Conservation (phyloP, 2,888 invertebrate genomes). For the Beris chalybata region DNA sequence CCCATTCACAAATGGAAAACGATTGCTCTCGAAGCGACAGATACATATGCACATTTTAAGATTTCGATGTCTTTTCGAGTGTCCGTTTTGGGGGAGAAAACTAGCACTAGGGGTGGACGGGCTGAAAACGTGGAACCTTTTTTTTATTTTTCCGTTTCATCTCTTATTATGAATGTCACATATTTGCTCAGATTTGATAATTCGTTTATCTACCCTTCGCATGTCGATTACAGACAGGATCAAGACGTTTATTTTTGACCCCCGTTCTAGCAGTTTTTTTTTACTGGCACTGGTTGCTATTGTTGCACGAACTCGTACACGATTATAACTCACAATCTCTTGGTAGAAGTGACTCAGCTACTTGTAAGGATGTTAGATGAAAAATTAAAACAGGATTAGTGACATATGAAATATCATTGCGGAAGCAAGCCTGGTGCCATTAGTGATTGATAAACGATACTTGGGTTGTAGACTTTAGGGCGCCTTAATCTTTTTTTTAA, state of each 20-base stretch:
- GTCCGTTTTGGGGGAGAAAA: not conserved
- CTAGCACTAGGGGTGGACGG: constrained; percentile 7
- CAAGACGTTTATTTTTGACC: constrained; percentile 39
- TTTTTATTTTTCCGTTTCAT: not conserved
- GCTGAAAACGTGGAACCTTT: not conserved
- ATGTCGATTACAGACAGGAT: constrained; percentile 39
- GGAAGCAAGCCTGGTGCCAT: constrained; percentile 23
- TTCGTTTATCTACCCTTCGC: constrained; percentile 39
- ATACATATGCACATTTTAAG: constrained; percentile 34
- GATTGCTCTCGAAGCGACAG: constrained; percentile 33
- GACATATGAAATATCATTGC: constrained; percentile 35
- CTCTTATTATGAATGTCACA: constrained; percentile 38
- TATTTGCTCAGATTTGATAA: constrained; percentile 40
- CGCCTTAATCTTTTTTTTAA: not conserved
- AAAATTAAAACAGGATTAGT: constrained; percentile 37
- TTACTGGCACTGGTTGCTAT: constrained; percentile 1
- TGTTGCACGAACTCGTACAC: not conserved
- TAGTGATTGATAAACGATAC: constrained; percentile 34
- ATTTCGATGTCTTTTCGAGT: constrained; percentile 13
- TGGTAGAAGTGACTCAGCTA: constrained; percentile 33
- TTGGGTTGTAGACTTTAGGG: not conserved
- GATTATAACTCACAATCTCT: constrained; percentile 2
- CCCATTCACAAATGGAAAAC: constrained; percentile 25
- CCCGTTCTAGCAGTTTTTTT: not conserved
- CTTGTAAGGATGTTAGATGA: constrained; percentile 28